phyloP scores from a whole-genome alignment of 1,140 invertebrate genomes.

The Pristionchus pacificus region DNA sequence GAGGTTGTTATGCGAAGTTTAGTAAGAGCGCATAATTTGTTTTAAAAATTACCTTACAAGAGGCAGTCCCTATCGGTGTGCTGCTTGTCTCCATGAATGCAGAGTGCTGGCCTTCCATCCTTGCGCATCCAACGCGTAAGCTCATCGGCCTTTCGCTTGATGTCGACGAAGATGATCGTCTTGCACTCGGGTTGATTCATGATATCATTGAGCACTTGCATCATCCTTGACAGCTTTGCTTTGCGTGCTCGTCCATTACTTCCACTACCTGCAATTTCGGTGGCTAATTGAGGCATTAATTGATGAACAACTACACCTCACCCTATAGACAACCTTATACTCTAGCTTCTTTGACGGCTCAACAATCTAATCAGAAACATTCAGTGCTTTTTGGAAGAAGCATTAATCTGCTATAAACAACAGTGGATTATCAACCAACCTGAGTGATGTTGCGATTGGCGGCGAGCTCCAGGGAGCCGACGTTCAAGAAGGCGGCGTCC shows the following conservation, averaged over 20 bases:
- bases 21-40: slow-evolving; percentile 1
- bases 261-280: too few species aligned
- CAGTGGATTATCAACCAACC: neutral
- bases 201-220: slow-evolving; percentile 48
- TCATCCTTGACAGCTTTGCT: slow-evolving; percentile 42
- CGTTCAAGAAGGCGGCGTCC: slow-evolving; percentile 86
- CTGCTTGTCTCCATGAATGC: slow-evolving; percentile 64
- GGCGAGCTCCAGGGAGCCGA: slow-evolving; percentile 82
- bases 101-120: slow-evolving; percentile 69
- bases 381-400: too few species aligned
- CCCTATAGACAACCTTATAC: too few species aligned
- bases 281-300: too few species aligned
- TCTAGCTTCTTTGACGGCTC: too few species aligned
- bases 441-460: slow-evolving; percentile 91
- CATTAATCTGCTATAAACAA: neutral
- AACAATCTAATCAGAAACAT: too few species aligned
- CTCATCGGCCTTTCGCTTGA: slow-evolving; percentile 90
- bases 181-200: slow-evolving; percentile 47
- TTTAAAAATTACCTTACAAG: slow-evolving; percentile 60
- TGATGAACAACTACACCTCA: too few species aligned
- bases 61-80: slow-evolving; percentile 64
- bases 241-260: slow-evolving; percentile 47
- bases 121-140: slow-evolving; percentile 85
- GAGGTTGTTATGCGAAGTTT: neutral
- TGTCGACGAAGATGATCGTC: slow-evolving; percentile 88